Evolutionary conservation across 2,113 vertebrate genomes (phyloP).

Genomic region (Laticauda colubrina): DNA sequence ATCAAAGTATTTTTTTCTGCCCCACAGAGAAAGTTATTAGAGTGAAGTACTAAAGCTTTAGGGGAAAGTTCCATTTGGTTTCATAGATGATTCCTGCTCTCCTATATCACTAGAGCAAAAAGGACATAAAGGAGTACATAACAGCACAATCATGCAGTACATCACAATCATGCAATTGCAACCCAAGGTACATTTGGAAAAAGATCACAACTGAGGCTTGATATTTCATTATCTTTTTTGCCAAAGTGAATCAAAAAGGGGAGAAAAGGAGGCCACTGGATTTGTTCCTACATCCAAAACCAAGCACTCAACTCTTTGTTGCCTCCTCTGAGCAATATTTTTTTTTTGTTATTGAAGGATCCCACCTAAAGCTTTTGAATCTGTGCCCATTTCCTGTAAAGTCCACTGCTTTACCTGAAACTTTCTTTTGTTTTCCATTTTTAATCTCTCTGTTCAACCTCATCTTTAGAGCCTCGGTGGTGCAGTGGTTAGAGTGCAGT

Average conservation of each 20-base stretch:
- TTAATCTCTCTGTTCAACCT: slow-evolving; percentile 6
- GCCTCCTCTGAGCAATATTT: not conserved
- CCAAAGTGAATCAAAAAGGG: too few species aligned
- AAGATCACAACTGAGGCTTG: too few species aligned
- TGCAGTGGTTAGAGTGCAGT: too few species aligned
- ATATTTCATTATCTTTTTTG: too few species aligned
- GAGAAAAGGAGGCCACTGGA: too few species aligned
- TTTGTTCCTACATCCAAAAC: not conserved
- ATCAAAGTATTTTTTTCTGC: too few species aligned
- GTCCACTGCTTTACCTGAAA: not conserved
- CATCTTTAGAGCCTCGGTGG: not conserved
- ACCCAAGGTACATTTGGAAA: too few species aligned
- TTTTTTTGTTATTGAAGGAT: not conserved
- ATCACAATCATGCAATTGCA: too few species aligned
- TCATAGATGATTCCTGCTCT: not conserved
- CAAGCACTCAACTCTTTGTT: not conserved
- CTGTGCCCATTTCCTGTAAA: not conserved
- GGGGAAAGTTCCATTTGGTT: not conserved
- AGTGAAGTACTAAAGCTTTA: too few species aligned
- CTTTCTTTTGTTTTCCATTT: not conserved
- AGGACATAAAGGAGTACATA: too few species aligned
- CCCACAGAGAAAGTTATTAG: too few species aligned
- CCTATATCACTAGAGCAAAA: not conserved
- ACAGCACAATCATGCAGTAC: too few species aligned
- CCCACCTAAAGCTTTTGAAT: not conserved